Evolutionary conservation across 2,888 invertebrate species (phyloP).

Genomic region (Theretra japonica): DNA sequence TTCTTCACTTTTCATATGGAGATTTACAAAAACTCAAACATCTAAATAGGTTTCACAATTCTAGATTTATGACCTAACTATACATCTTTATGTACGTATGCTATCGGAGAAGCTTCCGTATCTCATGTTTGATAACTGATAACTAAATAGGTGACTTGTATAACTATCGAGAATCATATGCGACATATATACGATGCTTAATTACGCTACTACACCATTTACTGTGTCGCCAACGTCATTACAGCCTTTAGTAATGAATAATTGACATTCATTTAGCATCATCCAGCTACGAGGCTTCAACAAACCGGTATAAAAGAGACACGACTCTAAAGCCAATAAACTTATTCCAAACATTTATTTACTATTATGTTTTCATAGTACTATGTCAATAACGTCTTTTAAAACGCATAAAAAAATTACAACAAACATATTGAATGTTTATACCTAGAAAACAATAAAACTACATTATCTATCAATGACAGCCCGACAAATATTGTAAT

Average conservation of each 20-base stretch:
- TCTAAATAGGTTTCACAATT: no score
- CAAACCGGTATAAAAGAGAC: conserved; percentile 55
- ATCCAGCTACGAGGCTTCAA: conserved; percentile 42
- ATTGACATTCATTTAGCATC: conserved; percentile 53
- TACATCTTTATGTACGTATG: not conserved
- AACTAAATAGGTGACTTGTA: conserved; percentile 2
- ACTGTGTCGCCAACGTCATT: conserved; percentile 35
- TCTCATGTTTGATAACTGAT: conserved; percentile 8
- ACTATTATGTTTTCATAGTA: not conserved
- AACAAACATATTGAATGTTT: not conserved
- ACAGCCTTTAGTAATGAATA: conserved; percentile 43
- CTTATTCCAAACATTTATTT: not conserved
- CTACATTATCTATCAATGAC: conserved; percentile 7
- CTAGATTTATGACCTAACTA: not conserved
- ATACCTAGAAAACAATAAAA: conserved; percentile 14
- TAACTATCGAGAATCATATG: not conserved
- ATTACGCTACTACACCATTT: not conserved
- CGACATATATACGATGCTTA: not conserved
- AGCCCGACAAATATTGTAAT: conserved; percentile 7
- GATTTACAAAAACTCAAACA: no score
- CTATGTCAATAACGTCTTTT: not conserved
- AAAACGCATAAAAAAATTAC: not conserved
- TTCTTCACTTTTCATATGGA: no score
- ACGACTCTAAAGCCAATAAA: not conserved
- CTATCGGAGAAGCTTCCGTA: not conserved